Conservation (phyloP, 2,888 invertebrate genomes). For the Lithophane ornitopus region DNA sequence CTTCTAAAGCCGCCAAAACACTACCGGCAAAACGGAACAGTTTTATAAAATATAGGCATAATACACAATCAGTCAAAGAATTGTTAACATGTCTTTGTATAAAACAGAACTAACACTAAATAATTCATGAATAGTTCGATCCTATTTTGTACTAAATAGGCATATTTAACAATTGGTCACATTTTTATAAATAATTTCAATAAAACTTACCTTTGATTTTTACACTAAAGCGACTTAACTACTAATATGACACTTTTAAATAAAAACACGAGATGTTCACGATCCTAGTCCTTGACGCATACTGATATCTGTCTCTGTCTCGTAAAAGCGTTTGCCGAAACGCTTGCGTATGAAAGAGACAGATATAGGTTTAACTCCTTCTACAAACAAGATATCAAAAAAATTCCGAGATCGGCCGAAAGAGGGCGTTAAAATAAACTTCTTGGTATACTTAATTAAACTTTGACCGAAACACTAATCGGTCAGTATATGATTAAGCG, state of each 20-base stretch:
- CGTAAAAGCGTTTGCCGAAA: constrained; percentile 26
- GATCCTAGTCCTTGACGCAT: too few relatives aligned
- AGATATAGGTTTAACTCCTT: too few relatives aligned
- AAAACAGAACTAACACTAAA: too few relatives aligned
- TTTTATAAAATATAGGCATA: constrained; percentile 25
- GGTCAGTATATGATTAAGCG: too few relatives aligned
- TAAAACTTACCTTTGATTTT: constrained; percentile 22
- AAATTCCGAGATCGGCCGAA: constrained; percentile 5
- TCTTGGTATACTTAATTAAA: constrained; percentile 20
- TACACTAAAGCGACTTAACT: constrained; percentile 17
- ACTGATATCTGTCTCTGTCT: constrained; percentile 22
- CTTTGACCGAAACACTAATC: constrained; percentile 9
- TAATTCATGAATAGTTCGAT: too few relatives aligned
- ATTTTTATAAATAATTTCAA: constrained; percentile 2
- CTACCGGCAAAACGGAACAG: constrained; percentile 20
- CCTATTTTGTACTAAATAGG: too few relatives aligned
- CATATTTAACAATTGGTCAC: too few relatives aligned
- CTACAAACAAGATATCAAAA: too few relatives aligned
- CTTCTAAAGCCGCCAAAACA: constrained; percentile 12
- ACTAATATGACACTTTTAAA: constrained; percentile 20
- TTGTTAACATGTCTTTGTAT: not conserved
- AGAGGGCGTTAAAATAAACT: constrained; percentile 33
- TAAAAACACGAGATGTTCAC: too few relatives aligned
- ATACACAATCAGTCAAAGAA: constrained; percentile 24
- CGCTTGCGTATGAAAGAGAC: too few relatives aligned